Base-by-base conservation (phyloP, 2,113 vertebrate species). In the human (Homo sapiens) region DNA sequence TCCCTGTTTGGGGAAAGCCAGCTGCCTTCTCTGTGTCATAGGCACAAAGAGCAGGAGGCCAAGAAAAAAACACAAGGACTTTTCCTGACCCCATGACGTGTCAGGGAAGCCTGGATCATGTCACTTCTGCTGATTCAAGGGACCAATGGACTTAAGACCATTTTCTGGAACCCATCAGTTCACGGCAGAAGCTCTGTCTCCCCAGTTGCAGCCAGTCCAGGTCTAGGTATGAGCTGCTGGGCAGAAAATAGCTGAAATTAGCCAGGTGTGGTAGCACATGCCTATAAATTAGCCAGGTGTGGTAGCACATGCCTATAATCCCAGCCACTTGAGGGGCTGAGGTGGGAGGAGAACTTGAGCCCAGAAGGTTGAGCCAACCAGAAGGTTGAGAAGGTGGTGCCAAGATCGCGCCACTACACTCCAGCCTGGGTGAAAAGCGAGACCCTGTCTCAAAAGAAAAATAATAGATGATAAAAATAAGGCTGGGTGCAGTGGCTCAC, bases 1-100 rank as follows among this genome's bases (percentile, higher is more conserved):
- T 80, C 16, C 23, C 57, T 89, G 7, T 83, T n/a, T 80, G 80
- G 66, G 75, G 88, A 96, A 96, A 94, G 76, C 32, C 50, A 80
- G 43, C 2, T 84, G 80, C 35, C 59, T 84, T 89, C 40, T 66
- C n/a, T 68, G 72, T 72, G 40, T 78, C 57, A 89, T 0, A 82
- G 30, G 48, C 61, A 97, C 23, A 90, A 79, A 84, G 23, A 61
- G 30, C 38, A 75, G 57, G 90, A 9, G 30, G 13, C 61, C 59
- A 81, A 18, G 61, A 17, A 30, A n/a, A 85, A 96, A 82, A 61
- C 45, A 82, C 0, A 88, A 57, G 32, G 73, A 83, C 79, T 84
- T 17, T 92, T 32, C 57, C 25, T 79, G 90, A n/a, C 70, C 82
- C 48, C 35, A 7, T 50, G 13, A 64, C 0, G 23, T 64, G 20